A percentile compares a stretch with the other conserved stretches of the same genome.
Conservation (phyloP, 2,113 vertebrate genomes). For the Eurystomus gularis region DNA sequence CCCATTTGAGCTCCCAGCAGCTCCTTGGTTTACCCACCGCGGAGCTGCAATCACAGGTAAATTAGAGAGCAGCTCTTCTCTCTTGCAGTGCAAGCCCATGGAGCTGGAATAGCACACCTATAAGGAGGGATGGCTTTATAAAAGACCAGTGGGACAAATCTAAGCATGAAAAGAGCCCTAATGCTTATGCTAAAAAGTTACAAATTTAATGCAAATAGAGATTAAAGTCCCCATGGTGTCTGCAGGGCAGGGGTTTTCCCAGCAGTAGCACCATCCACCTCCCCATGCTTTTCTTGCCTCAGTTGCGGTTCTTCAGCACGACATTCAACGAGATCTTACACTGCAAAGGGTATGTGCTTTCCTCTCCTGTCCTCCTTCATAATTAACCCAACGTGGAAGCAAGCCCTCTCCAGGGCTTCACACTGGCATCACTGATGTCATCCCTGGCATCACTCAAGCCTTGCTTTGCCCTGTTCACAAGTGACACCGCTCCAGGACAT, state of each 20-base stretch:
- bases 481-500: accelerated
- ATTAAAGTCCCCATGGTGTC: background rate
- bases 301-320: background rate
- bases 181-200: background rate
- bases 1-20: accelerated
- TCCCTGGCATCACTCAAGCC: background rate
- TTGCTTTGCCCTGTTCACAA: background rate
- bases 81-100: background rate
- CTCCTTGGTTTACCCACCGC: background rate
- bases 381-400: accelerated
- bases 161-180: background rate
- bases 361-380: background rate
- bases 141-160: background rate
- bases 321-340: background rate
- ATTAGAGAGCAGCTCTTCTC: background rate
- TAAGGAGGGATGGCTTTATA: background rate
- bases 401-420: background rate
- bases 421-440: background rate
- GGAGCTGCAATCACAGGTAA: background rate
- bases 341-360: background rate
- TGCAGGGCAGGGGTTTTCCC: background rate
- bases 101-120: background rate
- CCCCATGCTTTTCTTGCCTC: background rate
- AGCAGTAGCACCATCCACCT: background rate
- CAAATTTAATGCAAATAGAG: background rate